phyloP scores from a whole-genome alignment of 2,113 vertebrate species.

The Numenius arquata region DNA sequence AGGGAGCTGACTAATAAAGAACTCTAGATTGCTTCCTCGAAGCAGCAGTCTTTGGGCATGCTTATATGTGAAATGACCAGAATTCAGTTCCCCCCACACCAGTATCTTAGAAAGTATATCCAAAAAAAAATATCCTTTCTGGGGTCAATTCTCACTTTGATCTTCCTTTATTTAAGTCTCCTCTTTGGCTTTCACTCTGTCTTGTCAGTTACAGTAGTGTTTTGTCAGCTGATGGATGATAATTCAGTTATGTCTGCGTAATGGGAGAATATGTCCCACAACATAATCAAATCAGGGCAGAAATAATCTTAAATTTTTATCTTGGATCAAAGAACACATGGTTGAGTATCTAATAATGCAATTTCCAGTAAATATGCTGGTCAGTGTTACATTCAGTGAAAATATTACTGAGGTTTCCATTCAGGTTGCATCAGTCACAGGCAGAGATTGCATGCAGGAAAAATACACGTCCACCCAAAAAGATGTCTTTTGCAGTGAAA shows the following conservation, averaged over 20 bases:
- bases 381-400: background rate
- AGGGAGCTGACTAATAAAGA: background rate
- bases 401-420: background rate
- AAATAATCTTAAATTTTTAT: slow-evolving; percentile 15
- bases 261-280: background rate
- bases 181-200: background rate
- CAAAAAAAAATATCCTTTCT: background rate
- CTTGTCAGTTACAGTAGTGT: background rate
- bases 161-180: background rate
- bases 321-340: slow-evolving; percentile 1
- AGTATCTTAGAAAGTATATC: background rate
- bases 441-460: background rate
- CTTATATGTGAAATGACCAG: background rate
- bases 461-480: background rate
- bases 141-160: background rate
- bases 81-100: background rate
- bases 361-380: slow-evolving; percentile 6
- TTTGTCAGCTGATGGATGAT: slow-evolving; percentile 9
- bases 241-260: slow-evolving; percentile 2
- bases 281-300: slow-evolving; percentile 1
- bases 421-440: background rate
- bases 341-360: background rate
- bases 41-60: background rate
- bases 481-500: background rate
- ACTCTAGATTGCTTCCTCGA: background rate